Evolutionary conservation across 2,113 vertebrate species (phyloP), one percentile per base, ranked within the genome.

Genomic region (Oncorhynchus clarkii): DNA sequence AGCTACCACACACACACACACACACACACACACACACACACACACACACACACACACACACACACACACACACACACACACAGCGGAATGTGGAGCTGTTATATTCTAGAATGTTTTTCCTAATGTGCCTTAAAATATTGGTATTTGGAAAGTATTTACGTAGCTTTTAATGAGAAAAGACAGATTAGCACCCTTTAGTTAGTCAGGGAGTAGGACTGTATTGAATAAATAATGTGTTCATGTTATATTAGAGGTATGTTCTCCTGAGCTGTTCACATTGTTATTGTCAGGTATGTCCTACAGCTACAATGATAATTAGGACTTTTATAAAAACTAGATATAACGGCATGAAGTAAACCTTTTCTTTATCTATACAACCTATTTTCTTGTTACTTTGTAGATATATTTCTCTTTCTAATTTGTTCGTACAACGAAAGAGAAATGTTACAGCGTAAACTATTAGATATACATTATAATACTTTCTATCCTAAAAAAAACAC

Each of bases 381-480:
- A 20, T 68, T n/a, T 14, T 20, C 29, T 29, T 9, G 8, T n/a
- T 34, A 1, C 39, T 68, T 68, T 68, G 66, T 68, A 68, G 31
- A 68, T 22, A 26, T 66, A 0, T 26, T 26, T 26, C 22, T 67
- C 27, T 14, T 67, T 31, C 14, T 68, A 20, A 31, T 34, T 16
- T 68, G 67, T 62, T 62, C 5, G 59, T 8, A 62, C 59, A 11
- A 20, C 39, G 31, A 67, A 18, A 31, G 31, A 68, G 29, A 27
- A 20, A 68, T 18, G 31, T 22, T 67, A 20, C 24, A 29, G 16
- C 4, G 16, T 2, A 45, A 67, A 67, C 64, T 66, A 66, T 66
- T 13, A 34, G 27, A 18, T 39, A 67, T n/a, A 67, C 27, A 87
- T 95, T 88, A 95, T 93, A 96, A 96, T 96, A 96, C 96, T 97